phyloP scores from a whole-genome alignment of 2,113 vertebrate species.

The Electrona antarctica region DNA sequence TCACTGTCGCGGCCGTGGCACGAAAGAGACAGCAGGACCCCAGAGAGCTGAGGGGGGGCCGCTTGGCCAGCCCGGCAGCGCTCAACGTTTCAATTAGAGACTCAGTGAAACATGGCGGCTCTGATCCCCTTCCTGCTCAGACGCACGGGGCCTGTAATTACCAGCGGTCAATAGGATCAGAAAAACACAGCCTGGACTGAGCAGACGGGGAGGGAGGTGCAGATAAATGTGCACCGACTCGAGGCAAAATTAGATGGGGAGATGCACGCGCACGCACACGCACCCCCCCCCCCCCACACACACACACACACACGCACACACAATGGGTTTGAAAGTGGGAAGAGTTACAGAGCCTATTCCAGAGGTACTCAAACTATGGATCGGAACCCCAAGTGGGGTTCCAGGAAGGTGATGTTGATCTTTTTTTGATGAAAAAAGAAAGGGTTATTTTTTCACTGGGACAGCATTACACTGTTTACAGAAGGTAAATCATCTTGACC shows the following conservation, averaged over 20 bases:
- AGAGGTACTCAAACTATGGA: too few species aligned
- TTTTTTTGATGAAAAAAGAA: too few species aligned
- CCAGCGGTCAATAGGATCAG: conserved; percentile 56
- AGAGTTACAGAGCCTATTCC: too few species aligned
- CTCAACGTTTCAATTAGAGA: conserved; percentile 73
- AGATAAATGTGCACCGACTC: neutral
- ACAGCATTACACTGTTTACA: too few species aligned
- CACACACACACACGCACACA: conserved; percentile 9
- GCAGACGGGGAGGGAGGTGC: conserved; percentile 16
- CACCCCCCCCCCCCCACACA: neutral
- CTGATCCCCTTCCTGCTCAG: conserved; percentile 54
- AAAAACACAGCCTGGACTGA: conserved; percentile 38
- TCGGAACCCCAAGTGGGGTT: too few species aligned
- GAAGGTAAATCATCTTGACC: too few species aligned
- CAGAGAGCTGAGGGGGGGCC: neutral
- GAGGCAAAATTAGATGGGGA: too few species aligned
- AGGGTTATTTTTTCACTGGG: too few species aligned
- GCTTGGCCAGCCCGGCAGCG: conserved; percentile 31
- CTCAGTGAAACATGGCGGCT: conserved; percentile 51
- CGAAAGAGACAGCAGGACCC: conserved; percentile 42
- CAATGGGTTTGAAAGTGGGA: neutral
- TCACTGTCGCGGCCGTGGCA: conserved; percentile 44
- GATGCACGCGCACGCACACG: conserved; percentile 1
- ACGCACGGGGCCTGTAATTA: conserved; percentile 60
- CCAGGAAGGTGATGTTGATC: too few species aligned